Percentiles rank a stretch among this genome's conserved stretches.
These are phyloP conservation scores for Dermolepida albohirtum DNA, from an alignment of 2,888 invertebrate genomes.

Conservation along the genomic window DNA sequence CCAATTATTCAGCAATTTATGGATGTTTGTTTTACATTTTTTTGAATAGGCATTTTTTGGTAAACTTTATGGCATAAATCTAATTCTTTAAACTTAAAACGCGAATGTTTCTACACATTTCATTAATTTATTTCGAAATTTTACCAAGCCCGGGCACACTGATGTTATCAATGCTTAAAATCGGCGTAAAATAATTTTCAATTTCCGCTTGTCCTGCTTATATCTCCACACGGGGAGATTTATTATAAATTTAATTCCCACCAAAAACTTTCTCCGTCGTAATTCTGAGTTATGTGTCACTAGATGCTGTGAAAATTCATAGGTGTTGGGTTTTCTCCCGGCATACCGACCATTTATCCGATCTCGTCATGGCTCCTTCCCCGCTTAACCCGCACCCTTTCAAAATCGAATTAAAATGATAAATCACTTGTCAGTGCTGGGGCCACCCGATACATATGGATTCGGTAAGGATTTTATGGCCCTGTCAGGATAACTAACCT, in stretches of 20 bases:
- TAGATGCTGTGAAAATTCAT: background rate
- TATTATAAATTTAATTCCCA: slow-evolving; percentile 29
- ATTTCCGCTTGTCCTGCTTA: no score
- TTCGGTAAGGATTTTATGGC: slow-evolving; percentile 31
- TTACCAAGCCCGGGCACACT: no score
- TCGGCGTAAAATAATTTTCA: no score
- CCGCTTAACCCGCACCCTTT: slow-evolving; percentile 15
- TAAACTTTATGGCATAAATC: no score
- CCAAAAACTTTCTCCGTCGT: slow-evolving; percentile 9
- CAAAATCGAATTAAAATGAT: slow-evolving; percentile 39
- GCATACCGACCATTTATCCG: slow-evolving; percentile 1
- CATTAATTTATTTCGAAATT: no score
- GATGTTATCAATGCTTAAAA: no score
- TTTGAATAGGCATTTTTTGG: no score
- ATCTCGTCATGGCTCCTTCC: background rate
- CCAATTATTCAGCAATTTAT: no score
- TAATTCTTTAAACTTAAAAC: no score
- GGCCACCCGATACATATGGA: slow-evolving; percentile 31
- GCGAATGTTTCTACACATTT: no score
- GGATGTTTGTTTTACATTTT: no score
- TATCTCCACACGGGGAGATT: background rate
- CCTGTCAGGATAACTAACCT: slow-evolving; percentile 41
- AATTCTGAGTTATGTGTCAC: slow-evolving; percentile 27
- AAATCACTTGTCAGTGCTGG: slow-evolving; percentile 32
- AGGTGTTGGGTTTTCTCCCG: background rate